Base-by-base conservation (phyloP, 2,888 invertebrate species). In the Parthenolecanium corni region DNA sequence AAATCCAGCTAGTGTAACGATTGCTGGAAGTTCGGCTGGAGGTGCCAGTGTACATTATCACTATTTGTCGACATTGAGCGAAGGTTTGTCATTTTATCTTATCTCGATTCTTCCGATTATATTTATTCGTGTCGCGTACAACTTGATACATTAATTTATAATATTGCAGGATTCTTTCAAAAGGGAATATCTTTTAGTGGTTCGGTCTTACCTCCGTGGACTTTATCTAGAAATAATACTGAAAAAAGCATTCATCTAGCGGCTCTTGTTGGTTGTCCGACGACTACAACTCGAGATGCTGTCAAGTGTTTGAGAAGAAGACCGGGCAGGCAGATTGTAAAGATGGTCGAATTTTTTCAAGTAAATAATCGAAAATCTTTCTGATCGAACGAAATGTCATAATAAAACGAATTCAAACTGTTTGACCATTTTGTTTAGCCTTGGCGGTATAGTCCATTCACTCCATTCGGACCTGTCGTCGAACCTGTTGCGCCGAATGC, bases 11-110 rank as follows among this genome's bases (percentile, higher is more conserved):
- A 81, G 81, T 64, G 77, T 87, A 31, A 83, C 85, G 0, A 71
- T 87, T 2, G 72, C 80, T 0, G 88, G 88, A 2, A 78, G 80
- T 70, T 86, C 86, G 3, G 83, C 87, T 0, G 88, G 88, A 0
- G 86, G 82, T 31, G 84, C 82, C 3, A 83, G 86, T 68, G 84
- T 83, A 0, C 85, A 87, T 71, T 80, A 85, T 66, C 87, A 86
- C 67, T 80, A 82, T 67, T 68, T 87, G 14, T 81, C 84, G 0
- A 80, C 81, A 0, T 69, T 80, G 67, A 82, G 83, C 14, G 76
- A 74, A 72, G 83, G 82, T 77, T 74, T 75, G 36, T 71, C 18
- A 11, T 18, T 31, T 5, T 3, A 52, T 31, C 5, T 21, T 24
- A 6, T 44, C 21, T 47, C 16, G 23, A 16, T 51, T 51, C 20